Evolutionary conservation across 1,140 invertebrate genomes (phyloP).

Genomic region (Zaprionus davidi): DNA sequence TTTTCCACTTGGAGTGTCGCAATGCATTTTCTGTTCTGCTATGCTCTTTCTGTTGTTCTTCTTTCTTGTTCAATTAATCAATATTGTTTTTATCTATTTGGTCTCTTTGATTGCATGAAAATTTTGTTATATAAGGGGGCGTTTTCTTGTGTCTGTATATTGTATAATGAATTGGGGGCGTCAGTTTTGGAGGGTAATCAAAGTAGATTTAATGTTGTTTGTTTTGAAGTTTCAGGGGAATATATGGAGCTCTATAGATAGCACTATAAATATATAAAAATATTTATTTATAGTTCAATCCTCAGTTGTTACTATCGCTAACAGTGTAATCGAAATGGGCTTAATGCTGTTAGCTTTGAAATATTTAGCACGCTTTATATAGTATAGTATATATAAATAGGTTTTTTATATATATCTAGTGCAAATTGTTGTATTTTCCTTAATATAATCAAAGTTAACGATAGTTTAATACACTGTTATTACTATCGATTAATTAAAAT

Average conservation of each 20-base stretch:
- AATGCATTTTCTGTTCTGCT: conserved; percentile 52
- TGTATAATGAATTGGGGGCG: conserved; percentile 8
- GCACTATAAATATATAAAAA: background rate
- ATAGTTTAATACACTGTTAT: too few species aligned
- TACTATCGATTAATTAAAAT: too few species aligned
- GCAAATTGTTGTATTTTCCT: too few species aligned
- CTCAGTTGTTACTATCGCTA: too few species aligned
- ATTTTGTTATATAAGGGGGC: conserved; percentile 20
- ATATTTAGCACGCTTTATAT: too few species aligned
- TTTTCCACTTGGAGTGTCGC: conserved; percentile 59
- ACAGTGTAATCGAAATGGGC: too few species aligned
- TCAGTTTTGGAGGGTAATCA: background rate
- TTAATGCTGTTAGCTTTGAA: too few species aligned
- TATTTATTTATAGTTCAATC: background rate
- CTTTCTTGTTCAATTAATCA: conserved; percentile 65
- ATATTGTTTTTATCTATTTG: conserved; percentile 60
- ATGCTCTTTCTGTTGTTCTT: conserved; percentile 21
- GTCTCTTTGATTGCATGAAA: conserved; percentile 24
- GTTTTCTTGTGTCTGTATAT: background rate
- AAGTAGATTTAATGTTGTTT: background rate
- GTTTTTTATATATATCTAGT: background rate
- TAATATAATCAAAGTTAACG: too few species aligned
- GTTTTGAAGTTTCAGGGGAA: background rate
- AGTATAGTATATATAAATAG: background rate
- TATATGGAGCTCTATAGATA: background rate